Evolutionary conservation across 2,888 invertebrate genomes (phyloP), one percentile per base, ranked within the genome.

Genomic region (Calephelis perditalis): DNA sequence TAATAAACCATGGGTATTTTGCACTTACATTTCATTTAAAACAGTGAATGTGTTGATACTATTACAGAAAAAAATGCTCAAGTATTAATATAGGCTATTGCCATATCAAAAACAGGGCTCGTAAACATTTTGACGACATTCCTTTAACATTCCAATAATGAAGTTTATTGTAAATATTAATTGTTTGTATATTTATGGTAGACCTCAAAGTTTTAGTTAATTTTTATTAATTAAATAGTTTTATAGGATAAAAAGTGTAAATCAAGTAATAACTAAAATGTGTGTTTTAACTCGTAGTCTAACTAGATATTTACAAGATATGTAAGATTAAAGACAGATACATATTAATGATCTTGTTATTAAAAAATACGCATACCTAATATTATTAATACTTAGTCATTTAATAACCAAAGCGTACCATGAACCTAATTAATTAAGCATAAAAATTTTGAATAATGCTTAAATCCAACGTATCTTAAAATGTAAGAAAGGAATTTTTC

Each of bases 1-100:
- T n/a, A 46, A 57, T 60, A 26, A 45, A 45, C 45, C 44, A 26
- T 56, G 46, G 46, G 46, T 46, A 15, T 12, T 49, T 52, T 43
- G 40, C 40, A 52, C 49, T 46, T 55, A 62, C 55, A 55, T 58
- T 58, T 61, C 47, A 61, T 61, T 49, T 12, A 63, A 85, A 90
- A 90, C 90, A 89, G 90, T 90, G 90, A 86, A 74, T 90, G 89
- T 90, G 90, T 89, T 90, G 90, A 90, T 87, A 78, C 83, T 81
- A 80, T 75, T 73, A 81, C 73, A 77, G 80, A 78, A 76, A 82
- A 81, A 82, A 84, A 82, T 89, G 90, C 90, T 90, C 90, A 90
- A 88, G 75, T 86, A 84, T 79, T 82, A 26, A 45, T 79, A 84
- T 81, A 87, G 86, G 86, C 88, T 73, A 73, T 73, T 81, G 87